phyloP scores from a whole-genome alignment of 2,113 vertebrate genomes.

The Apteryx owenii region DNA sequence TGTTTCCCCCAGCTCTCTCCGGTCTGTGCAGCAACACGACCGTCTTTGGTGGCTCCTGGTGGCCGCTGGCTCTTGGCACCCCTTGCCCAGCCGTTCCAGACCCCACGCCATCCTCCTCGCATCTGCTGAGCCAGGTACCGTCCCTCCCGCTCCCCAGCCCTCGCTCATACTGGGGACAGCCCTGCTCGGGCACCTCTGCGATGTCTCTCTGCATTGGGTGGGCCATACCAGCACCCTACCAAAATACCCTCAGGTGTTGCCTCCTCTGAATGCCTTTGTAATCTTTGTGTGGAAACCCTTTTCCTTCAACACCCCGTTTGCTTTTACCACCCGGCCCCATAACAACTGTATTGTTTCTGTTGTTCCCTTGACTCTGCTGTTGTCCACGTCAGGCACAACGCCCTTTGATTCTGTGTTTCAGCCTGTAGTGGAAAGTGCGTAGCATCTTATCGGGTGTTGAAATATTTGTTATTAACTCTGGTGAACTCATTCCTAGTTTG shows the following conservation, averaged over 20 bases:
- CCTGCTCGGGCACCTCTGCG: accelerated
- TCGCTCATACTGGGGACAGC: not conserved
- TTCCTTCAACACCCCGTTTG: not conserved
- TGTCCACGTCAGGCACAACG: not conserved
- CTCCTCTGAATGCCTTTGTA: not conserved
- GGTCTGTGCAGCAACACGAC: not conserved
- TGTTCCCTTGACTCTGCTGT: not conserved
- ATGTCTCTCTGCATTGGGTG: not conserved
- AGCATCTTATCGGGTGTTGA: not conserved
- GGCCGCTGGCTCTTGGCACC: not conserved
- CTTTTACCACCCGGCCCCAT: not conserved
- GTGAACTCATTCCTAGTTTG: not conserved
- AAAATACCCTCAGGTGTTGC: accelerated
- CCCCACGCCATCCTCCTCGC: not conserved
- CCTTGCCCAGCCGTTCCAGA: not conserved
- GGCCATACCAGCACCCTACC: not conserved
- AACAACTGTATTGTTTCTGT: not conserved
- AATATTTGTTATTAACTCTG: not conserved
- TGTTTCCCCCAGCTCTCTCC: not conserved
- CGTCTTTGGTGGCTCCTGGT: not conserved
- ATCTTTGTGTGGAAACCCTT: not conserved
- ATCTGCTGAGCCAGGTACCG: not conserved
- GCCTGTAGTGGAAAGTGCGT: not conserved
- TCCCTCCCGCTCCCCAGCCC: accelerated
- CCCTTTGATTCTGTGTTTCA: not conserved